These are phyloP conservation scores for Drosophila truncata DNA, from an alignment of 1,140 invertebrate genomes.

Conservation along the genomic window DNA sequence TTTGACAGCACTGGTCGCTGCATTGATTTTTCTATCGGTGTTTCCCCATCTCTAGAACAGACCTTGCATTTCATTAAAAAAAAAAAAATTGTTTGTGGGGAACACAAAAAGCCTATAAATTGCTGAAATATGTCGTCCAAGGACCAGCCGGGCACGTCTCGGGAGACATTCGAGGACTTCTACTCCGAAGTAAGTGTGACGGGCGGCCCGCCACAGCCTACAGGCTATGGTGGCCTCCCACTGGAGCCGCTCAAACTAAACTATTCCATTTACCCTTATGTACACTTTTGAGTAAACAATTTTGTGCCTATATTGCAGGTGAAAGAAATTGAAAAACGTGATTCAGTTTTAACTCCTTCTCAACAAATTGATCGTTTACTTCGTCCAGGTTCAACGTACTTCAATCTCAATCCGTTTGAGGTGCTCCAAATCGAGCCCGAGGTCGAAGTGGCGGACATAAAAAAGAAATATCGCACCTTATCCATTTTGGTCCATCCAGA, in stretches of 20 bases:
- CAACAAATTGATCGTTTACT: slow-evolving; percentile 98
- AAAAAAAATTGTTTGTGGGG: slow-evolving; percentile 5
- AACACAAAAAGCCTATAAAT: slow-evolving; percentile 17
- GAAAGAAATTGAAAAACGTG: slow-evolving; percentile 86
- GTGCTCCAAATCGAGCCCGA: slow-evolving; percentile 98
- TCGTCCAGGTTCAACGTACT: slow-evolving; percentile 97
- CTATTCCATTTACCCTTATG: slow-evolving; percentile 36
- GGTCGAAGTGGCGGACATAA: slow-evolving; percentile 94
- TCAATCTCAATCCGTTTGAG: slow-evolving; percentile 98
- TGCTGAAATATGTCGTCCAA: slow-evolving; percentile 59
- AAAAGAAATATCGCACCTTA: slow-evolving; percentile 98
- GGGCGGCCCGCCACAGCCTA: slow-evolving; percentile 18
- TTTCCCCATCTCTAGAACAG: slow-evolving; percentile 14
- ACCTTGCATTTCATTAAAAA: slow-evolving; percentile 39
- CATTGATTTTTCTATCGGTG: background rate
- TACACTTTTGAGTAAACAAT: slow-evolving; percentile 66
- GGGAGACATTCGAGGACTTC: slow-evolving; percentile 83
- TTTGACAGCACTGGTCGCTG: background rate
- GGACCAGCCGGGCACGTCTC: slow-evolving; percentile 74
- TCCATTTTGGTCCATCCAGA: slow-evolving; percentile 98
- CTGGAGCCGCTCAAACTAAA: slow-evolving; percentile 29
- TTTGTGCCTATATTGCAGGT: slow-evolving; percentile 84
- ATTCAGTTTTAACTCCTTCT: slow-evolving; percentile 91
- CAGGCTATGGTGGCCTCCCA: slow-evolving; percentile 27
- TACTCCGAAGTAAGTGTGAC: slow-evolving; percentile 82